phyloP scores from a whole-genome alignment of 2,888 invertebrate genomes.

The Schrankia costaestrigalis region DNA sequence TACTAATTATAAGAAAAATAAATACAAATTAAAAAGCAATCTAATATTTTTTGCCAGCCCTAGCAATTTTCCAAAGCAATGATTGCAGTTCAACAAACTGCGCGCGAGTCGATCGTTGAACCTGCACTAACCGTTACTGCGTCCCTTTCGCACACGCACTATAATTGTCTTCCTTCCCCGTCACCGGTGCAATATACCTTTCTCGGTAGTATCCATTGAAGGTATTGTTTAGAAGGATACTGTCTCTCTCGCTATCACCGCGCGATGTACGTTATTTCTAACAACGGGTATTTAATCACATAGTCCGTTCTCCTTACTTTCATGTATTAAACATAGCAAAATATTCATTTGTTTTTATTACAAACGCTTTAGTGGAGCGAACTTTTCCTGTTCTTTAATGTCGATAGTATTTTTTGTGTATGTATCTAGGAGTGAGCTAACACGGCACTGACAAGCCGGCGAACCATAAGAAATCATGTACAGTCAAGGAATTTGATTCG shows the following conservation, averaged over 20 bases:
- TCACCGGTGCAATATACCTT: slow-evolving; percentile 54
- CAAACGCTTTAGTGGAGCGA: slow-evolving; percentile 19
- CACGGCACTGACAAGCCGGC: neutral
- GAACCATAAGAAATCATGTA: too few species aligned
- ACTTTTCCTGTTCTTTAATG: slow-evolving; percentile 25
- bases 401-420: slow-evolving; percentile 16
- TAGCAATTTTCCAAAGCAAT: slow-evolving; percentile 73
- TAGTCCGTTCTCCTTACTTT: slow-evolving; percentile 41
- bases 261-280: slow-evolving; percentile 40
- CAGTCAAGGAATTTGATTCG: too few species aligned
- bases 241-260: slow-evolving; percentile 21
- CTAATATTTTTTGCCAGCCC: slow-evolving; percentile 46
- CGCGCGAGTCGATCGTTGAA: slow-evolving; percentile 77
- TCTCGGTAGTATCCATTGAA: slow-evolving; percentile 54
- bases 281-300: slow-evolving; percentile 33
- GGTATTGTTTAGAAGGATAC: slow-evolving; percentile 51
- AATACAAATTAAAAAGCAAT: neutral
- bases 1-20: too few species aligned
- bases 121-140: slow-evolving; percentile 63
- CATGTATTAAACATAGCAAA: slow-evolving; percentile 45
- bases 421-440: neutral
- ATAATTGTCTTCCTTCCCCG: slow-evolving; percentile 37
- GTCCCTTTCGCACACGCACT: slow-evolving; percentile 50
- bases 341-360: slow-evolving; percentile 38
- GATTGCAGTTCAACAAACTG: slow-evolving; percentile 79